Evolutionary conservation across 1,140 invertebrate genomes (phyloP), one percentile per base, ranked within the genome.

Genomic region (Drosophila orosa): DNA sequence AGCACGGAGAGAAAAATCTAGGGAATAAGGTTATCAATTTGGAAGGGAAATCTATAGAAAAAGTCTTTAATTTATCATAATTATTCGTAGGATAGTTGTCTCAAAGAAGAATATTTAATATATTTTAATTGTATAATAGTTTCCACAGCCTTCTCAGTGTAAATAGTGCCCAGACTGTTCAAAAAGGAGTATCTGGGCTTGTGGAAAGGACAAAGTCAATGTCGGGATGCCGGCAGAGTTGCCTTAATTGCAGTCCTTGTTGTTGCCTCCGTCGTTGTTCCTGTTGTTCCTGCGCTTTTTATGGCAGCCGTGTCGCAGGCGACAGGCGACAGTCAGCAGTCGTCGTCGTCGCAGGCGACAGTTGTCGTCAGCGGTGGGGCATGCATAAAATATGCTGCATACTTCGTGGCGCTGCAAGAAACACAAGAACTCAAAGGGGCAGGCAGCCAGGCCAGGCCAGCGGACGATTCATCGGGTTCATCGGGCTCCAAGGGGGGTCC

Each of bases 301-400:
- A 79, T 89, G 63, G 68, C 73, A 71, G 80, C 78, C 75, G 50
- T 87, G 74, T 76, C 74, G 68, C 65, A 39, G 67, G 65, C 65
- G 67, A 73, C 61, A 66, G 74, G 61, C 65, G 65, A 54, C 61
- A 62, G 77, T 77, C 75, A 29, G 25, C 45, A 48, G 45, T 39
- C 42, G 37, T 3, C 15, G 15, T 45, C 44, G 44, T 45, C 31
- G 48, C 48, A 29, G 59, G 39, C 60, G 61, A 71, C 57, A 71
- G 75, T 66, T 39, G 63, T 76, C 66, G 48, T 59, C 75, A 69
- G 59, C 57, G 66, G 74, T 58, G 76, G 74, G 61, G 57, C 84
- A 83, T 89, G 84, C 85, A 89, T 89, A 89, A 89, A 89, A 89
- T 89, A 89, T 89, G 77, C 62, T 74, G 66, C 68, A 87, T 74